These are phyloP conservation scores for Synergus gifuensis DNA, from an alignment of 2,888 invertebrate genomes.

Conservation along the genomic window DNA sequence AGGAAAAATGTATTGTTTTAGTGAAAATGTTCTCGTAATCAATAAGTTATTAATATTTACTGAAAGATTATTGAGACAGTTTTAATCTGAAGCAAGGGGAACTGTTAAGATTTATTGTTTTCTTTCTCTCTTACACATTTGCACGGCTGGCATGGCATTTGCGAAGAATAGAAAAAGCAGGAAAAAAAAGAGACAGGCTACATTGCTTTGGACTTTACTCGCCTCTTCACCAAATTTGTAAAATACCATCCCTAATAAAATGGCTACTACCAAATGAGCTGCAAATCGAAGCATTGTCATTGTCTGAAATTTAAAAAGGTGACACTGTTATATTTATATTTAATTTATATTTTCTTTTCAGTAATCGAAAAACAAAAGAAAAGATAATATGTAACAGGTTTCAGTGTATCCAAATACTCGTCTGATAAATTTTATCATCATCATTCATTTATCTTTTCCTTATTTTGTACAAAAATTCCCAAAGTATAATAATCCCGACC, in stretches of 20 bases:
- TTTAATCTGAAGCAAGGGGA: background rate
- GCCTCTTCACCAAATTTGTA: conserved; percentile 81
- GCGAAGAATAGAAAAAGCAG: conserved; percentile 82
- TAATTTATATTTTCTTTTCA: background rate
- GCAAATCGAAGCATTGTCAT: conserved; percentile 78
- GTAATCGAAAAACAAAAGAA: background rate
- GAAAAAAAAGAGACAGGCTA: conserved; percentile 82
- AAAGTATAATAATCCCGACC: too few species aligned
- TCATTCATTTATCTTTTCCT: too few species aligned
- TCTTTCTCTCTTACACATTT: conserved; percentile 80
- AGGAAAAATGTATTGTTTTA: background rate
- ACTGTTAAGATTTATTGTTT: background rate
- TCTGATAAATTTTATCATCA: too few species aligned
- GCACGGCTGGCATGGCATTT: conserved; percentile 83
- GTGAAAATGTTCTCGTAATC: background rate
- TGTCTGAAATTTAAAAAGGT: conserved; percentile 67
- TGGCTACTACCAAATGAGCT: conserved; percentile 80
- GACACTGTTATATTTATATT: background rate
- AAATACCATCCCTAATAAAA: conserved; percentile 81
- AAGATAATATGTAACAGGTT: too few species aligned
- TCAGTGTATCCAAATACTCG: too few species aligned
- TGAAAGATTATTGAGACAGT: background rate
- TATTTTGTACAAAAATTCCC: too few species aligned
- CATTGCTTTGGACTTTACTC: conserved; percentile 79
- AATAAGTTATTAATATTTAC: background rate